Percentiles rank a stretch among this genome's conserved stretches.
phyloP scores from a whole-genome alignment of 2,888 invertebrate species.

The Aphidius colemani region DNA sequence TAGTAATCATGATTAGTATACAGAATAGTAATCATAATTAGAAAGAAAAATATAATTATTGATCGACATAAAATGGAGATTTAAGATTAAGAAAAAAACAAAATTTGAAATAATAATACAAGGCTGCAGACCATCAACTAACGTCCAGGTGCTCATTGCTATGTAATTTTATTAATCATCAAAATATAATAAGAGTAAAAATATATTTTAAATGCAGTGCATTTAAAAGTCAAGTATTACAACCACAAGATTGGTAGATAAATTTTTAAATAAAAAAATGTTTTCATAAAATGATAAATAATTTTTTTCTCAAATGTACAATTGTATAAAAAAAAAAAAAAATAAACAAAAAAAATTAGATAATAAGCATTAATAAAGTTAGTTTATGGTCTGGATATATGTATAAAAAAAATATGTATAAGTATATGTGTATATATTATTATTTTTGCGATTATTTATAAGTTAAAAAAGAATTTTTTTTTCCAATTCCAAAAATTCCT shows the following conservation, averaged over 20 bases:
- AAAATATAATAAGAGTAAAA: constrained; percentile 26
- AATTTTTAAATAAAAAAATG: neutral
- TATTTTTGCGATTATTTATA: constrained; percentile 12
- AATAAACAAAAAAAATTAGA: constrained; percentile 43
- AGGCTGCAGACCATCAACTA: constrained; percentile 57
- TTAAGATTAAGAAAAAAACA: constrained; percentile 13
- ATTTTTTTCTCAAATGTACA: constrained; percentile 48
- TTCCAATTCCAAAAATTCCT: neutral
- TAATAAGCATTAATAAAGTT: constrained; percentile 52
- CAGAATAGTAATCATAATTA: no score
- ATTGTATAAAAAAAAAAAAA: constrained; percentile 49
- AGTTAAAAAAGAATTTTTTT: neutral
- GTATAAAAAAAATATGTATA: constrained; percentile 26
- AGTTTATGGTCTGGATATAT: constrained; percentile 58
- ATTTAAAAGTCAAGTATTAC: constrained; percentile 35
- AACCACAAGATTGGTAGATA: constrained; percentile 28
- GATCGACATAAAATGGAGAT: no score
- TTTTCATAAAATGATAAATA: constrained; percentile 32
- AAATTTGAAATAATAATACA: constrained; percentile 23
- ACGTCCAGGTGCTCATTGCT: constrained; percentile 31
- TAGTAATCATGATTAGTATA: no score
- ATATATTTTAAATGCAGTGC: constrained; percentile 35
- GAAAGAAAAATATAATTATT: no score
- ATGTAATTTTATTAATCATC: neutral
- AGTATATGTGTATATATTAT: constrained; percentile 22